Evolutionary conservation across 2,888 invertebrate genomes (phyloP).

Genomic region (Hipparchia sbordonii): DNA sequence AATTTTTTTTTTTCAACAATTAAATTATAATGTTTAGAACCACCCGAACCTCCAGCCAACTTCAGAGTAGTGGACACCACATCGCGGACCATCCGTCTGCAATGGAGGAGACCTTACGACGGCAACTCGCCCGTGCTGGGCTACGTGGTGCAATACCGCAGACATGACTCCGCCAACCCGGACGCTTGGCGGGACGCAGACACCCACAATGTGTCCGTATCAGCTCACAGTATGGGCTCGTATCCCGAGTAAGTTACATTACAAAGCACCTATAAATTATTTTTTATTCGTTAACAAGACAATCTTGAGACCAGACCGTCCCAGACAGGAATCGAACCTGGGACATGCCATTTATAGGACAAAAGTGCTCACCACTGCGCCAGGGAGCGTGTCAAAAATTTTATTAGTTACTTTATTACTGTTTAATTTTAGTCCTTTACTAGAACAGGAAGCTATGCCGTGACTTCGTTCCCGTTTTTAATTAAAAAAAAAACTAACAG

Average conservation of each 20-base stretch:
- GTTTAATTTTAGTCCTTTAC: too few species aligned
- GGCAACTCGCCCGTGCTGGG: constrained; percentile 91
- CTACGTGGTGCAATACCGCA: constrained; percentile 89
- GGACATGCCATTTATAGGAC: too few species aligned
- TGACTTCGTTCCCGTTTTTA: too few species aligned
- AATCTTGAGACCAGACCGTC: too few species aligned
- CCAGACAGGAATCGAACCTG: too few species aligned
- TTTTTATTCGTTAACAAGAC: too few species aligned
- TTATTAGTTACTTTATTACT: too few species aligned
- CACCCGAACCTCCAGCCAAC: constrained; percentile 88
- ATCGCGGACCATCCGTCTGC: constrained; percentile 83
- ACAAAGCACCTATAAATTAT: background rate
- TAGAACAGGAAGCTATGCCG: too few species aligned
- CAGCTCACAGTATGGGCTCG: constrained; percentile 59
- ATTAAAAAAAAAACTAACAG: too few species aligned
- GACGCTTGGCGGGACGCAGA: constrained; percentile 83
- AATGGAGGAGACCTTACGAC: constrained; percentile 90
- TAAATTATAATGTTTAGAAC: constrained; percentile 73
- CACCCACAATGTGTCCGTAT: constrained; percentile 82
- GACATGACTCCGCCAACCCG: constrained; percentile 76
- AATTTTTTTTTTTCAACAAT: too few species aligned
- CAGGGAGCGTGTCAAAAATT: too few species aligned
- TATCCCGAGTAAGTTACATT: constrained; percentile 65
- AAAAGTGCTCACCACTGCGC: too few species aligned
- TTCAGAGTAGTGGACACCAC: constrained; percentile 86